Conservation (phyloP, 2,113 vertebrate species). For the Phylloscopus whistleri region DNA sequence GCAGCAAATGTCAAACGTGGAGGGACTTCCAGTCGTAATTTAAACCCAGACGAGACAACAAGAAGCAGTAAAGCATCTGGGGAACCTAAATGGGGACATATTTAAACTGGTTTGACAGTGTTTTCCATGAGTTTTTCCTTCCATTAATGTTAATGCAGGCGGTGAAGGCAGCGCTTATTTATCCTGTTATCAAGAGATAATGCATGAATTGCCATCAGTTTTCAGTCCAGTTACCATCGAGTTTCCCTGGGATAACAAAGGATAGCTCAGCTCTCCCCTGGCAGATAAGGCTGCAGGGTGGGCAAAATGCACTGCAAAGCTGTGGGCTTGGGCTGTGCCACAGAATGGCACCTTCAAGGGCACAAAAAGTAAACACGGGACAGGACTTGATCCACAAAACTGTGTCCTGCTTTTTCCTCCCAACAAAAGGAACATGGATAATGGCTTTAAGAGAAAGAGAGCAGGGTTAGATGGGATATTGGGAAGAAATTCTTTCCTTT, state of each 20-base stretch:
- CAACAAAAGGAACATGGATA: background rate
- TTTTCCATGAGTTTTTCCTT: slow-evolving; percentile 19
- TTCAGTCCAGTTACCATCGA: slow-evolving; percentile 21
- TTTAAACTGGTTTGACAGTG: background rate
- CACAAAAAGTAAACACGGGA: background rate
- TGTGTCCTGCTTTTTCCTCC: background rate
- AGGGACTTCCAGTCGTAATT: background rate
- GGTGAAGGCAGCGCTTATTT: background rate
- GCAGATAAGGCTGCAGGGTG: background rate
- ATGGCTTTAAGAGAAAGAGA: background rate
- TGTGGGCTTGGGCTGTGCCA: background rate
- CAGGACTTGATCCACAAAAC: background rate
- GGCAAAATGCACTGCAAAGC: background rate
- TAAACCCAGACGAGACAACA: background rate
- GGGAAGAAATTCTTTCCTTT: background rate
- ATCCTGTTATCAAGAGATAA: slow-evolving; percentile 6
- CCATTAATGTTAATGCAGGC: slow-evolving; percentile 19
- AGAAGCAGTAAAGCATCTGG: slow-evolving; percentile 11
- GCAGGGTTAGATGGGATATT: background rate
- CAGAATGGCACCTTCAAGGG: background rate
- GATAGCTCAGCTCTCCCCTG: background rate
- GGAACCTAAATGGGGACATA: background rate
- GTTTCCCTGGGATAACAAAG: slow-evolving; percentile 24
- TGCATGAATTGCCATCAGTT: slow-evolving; percentile 17
- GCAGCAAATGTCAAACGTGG: background rate